A percentile compares a stretch with the other conserved stretches of the same genome.
Conservation (phyloP, 2,797 vertebrate genomes). For the Pseudocheirus occidentalis region DNA sequence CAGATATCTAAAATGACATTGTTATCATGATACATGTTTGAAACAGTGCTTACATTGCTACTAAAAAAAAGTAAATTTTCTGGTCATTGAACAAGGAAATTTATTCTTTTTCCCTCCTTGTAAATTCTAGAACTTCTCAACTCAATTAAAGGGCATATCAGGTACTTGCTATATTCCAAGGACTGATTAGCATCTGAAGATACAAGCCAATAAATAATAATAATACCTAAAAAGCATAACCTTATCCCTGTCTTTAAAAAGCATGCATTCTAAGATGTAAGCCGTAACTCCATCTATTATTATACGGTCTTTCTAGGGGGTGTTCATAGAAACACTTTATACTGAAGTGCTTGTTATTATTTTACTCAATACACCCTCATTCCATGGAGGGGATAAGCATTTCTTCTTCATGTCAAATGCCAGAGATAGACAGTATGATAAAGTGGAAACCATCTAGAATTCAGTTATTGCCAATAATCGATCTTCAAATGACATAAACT, state of each 20-base stretch:
- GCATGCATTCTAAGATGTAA: background rate
- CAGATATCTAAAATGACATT: too few species aligned
- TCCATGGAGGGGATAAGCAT: background rate
- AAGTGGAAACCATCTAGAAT: background rate
- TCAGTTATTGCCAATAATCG: background rate
- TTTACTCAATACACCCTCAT: background rate
- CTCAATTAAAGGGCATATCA: background rate
- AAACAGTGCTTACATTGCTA: background rate
- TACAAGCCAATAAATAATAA: background rate
- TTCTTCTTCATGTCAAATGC: background rate
- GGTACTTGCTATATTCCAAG: background rate
- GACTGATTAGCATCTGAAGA: background rate
- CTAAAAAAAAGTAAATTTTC: background rate
- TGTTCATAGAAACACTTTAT: background rate
- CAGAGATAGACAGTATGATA: background rate
- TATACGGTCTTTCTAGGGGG: background rate
- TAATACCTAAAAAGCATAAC: background rate
- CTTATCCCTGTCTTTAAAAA: background rate
- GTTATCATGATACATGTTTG: background rate
- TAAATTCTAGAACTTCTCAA: background rate
- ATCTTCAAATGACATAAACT: background rate
- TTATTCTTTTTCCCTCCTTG: background rate
- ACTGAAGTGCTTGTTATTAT: background rate
- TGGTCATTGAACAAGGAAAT: background rate
- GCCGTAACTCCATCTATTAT: fast-evolving